phyloP scores from a whole-genome alignment of 2,797 vertebrate species.

The Onychomys leucogaster region DNA sequence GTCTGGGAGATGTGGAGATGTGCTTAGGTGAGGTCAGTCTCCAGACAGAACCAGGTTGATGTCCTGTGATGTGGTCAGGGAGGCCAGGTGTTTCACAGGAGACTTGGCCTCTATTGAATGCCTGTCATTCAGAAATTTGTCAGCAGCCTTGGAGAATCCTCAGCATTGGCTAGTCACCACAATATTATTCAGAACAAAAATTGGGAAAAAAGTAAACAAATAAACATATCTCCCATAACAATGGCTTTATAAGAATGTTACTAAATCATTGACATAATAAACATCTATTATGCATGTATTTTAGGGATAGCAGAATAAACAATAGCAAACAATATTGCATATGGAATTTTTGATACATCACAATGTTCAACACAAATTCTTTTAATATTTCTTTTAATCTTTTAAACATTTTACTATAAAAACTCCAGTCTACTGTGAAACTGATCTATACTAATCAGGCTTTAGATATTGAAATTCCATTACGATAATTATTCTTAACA shows the following conservation, averaged over 20 bases:
- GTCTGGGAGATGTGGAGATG: background rate
- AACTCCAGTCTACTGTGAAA: background rate
- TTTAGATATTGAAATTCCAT: background rate
- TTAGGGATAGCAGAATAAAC: background rate
- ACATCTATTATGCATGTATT: background rate
- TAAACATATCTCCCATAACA: background rate
- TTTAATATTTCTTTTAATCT: background rate
- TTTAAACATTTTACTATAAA: constrained; percentile 22
- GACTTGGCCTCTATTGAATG: background rate
- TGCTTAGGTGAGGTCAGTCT: background rate
- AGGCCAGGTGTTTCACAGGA: background rate
- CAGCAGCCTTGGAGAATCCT: background rate
- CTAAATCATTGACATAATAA: background rate
- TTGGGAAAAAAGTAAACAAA: background rate
- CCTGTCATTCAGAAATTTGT: background rate
- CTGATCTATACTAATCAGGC: background rate
- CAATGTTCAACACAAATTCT: background rate
- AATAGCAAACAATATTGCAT: background rate
- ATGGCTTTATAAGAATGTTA: background rate
- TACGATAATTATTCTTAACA: background rate
- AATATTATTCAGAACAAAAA: background rate
- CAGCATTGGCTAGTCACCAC: background rate
- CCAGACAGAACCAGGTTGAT: background rate
- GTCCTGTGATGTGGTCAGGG: background rate
- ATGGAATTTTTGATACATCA: background rate